phyloP scores from a whole-genome alignment of 2,888 invertebrate species.

The Azorinus chamasolen region DNA sequence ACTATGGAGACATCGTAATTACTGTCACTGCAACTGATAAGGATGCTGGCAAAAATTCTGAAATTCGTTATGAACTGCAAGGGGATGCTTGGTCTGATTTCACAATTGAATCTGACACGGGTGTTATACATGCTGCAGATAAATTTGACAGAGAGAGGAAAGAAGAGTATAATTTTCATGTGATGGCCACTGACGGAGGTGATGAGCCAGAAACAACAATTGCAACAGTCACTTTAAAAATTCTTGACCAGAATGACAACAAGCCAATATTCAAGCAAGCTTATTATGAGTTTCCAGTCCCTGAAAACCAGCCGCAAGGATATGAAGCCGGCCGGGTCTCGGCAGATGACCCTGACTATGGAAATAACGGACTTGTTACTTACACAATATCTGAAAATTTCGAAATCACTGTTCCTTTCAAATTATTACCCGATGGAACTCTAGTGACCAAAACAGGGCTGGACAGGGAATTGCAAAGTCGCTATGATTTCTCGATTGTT shows the following conservation, averaged over 20 bases:
- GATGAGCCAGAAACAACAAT: conserved; percentile 69
- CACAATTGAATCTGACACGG: conserved; percentile 69
- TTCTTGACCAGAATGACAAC: conserved; percentile 78
- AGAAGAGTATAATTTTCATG: conserved; percentile 70
- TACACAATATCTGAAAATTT: conserved; percentile 55
- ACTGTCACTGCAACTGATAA: conserved; percentile 78
- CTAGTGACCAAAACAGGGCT: conserved; percentile 69
- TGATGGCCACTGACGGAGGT: conserved; percentile 75
- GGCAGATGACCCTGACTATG: conserved; percentile 74
- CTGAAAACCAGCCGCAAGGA: conserved; percentile 70
- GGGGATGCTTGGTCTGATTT: conserved; percentile 70
- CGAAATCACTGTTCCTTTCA: conserved; percentile 66
- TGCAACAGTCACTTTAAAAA: conserved; percentile 68
- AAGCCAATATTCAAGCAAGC: conserved; percentile 71
- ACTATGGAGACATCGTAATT: conserved; percentile 73
- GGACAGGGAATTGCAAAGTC: conserved; percentile 73
- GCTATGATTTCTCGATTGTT: conserved; percentile 74
- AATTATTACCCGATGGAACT: conserved; percentile 72
- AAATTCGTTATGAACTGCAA: conserved; percentile 72
- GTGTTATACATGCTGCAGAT: conserved; percentile 70
- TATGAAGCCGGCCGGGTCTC: conserved; percentile 67
- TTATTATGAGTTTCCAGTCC: conserved; percentile 70
- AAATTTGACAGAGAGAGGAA: conserved; percentile 76
- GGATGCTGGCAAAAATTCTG: conserved; percentile 73
- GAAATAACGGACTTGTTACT: conserved; percentile 73